These are phyloP conservation scores for Zootoca vivipara DNA, from an alignment of 2,113 vertebrate genomes.

Conservation along the genomic window DNA sequence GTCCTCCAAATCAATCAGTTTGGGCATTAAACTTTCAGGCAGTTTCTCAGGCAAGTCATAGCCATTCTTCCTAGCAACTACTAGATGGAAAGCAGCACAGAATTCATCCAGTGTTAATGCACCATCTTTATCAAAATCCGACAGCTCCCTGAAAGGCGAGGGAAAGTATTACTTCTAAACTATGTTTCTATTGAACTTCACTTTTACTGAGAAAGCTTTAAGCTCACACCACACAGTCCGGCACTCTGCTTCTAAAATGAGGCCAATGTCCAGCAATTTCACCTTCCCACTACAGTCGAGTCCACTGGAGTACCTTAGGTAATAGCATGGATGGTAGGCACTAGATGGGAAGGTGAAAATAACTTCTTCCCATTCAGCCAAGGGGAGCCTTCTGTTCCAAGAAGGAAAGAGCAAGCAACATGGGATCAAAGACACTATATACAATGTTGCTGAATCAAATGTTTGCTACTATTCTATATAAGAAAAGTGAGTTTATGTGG, in stretches of 20 bases:
- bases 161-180: background rate
- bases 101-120: slow-evolving; percentile 97
- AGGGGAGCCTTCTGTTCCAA: background rate
- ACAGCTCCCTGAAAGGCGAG: slow-evolving; percentile 88
- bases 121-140: slow-evolving; percentile 99
- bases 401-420: background rate
- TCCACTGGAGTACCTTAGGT: background rate
- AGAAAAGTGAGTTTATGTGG: background rate
- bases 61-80: slow-evolving; percentile 97
- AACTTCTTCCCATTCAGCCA: background rate
- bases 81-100: slow-evolving; percentile 97
- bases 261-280: background rate
- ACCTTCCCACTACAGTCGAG: background rate
- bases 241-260: background rate
- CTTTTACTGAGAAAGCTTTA: background rate
- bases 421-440: background rate
- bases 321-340: background rate
- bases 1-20: slow-evolving; percentile 98
- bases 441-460: background rate
- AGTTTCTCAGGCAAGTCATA: slow-evolving; percentile 98
- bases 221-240: background rate
- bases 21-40: slow-evolving; percentile 98
- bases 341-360: background rate
- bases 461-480: background rate
- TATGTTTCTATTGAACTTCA: slow-evolving; percentile 38